phyloP scores from a whole-genome alignment of 1,140 invertebrate species.

The Achroia grisella region DNA sequence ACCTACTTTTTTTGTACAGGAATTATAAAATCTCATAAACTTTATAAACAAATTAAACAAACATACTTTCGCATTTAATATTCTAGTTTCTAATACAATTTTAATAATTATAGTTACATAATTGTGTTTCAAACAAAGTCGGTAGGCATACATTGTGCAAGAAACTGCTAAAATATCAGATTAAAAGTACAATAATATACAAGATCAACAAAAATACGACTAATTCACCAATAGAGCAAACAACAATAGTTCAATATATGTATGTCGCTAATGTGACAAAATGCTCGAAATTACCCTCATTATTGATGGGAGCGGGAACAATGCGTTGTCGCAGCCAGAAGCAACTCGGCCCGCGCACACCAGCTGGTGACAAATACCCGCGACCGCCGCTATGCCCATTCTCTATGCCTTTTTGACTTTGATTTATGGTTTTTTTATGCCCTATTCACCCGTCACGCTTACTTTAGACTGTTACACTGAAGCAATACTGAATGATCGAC shows the following conservation, averaged over 20 bases:
- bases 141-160: neutral
- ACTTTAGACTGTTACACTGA: conserved; percentile 48
- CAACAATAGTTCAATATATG: conserved; percentile 60
- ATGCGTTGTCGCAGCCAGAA: conserved; percentile 33
- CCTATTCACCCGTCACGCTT: conserved; percentile 66
- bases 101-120: too few relatives aligned
- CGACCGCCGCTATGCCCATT: conserved; percentile 63
- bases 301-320: conserved; percentile 64
- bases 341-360: conserved; percentile 19
- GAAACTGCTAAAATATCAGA: neutral
- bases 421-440: conserved; percentile 74
- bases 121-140: neutral
- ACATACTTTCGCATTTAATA: too few relatives aligned
- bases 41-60: too few relatives aligned
- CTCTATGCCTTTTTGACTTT: conserved; percentile 77
- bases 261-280: conserved; percentile 65
- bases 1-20: too few relatives aligned
- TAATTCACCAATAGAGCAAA: conserved; percentile 25
- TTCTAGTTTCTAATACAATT: too few relatives aligned
- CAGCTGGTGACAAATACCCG: conserved; percentile 65
- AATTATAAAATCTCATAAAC: too few relatives aligned
- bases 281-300: conserved; percentile 65
- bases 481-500: conserved; percentile 6
- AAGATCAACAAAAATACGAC: conserved; percentile 4
- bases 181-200: conserved; percentile 1